These are phyloP conservation scores for Oostethus manadensis DNA, from an alignment of 2,113 vertebrate genomes.

Conservation along the genomic window DNA sequence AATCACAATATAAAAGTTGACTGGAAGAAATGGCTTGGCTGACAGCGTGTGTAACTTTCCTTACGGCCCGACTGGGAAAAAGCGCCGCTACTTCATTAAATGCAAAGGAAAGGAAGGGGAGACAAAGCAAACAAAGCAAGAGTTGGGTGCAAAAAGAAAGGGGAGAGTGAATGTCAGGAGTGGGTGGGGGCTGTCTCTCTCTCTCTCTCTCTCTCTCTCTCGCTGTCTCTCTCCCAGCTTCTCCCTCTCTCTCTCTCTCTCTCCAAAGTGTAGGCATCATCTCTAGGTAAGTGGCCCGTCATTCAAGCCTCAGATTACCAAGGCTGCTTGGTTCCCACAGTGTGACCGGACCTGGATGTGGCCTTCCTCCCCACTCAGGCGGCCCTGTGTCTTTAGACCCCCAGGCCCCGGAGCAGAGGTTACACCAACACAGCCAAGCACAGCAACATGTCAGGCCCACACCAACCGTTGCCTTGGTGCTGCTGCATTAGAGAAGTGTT, in stretches of 20 bases:
- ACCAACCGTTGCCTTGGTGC: constrained; percentile 75
- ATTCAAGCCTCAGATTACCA: constrained; percentile 59
- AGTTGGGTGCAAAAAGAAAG: constrained; percentile 54
- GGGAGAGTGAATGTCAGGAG: constrained; percentile 42
- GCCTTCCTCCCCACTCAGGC: constrained; percentile 51
- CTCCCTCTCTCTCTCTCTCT: not conserved
- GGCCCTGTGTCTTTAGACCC: constrained; percentile 59
- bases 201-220: constrained; percentile 1
- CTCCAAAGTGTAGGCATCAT: constrained; percentile 23
- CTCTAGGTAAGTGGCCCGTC: constrained; percentile 60
- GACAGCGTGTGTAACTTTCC: constrained; percentile 39
- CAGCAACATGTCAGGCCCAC: constrained; percentile 71
- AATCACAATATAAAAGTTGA: not conserved
- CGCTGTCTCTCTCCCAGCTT: too few species aligned
- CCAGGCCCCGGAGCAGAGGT: constrained; percentile 70
- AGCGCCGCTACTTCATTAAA: constrained; percentile 68
- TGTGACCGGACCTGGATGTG: constrained; percentile 47
- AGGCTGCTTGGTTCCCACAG: constrained; percentile 63
- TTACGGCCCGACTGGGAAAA: constrained; percentile 56
- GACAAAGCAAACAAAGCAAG: constrained; percentile 75
- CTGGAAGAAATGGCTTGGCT: constrained; percentile 37
- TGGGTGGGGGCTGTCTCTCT: constrained; percentile 7
- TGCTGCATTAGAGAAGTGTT: constrained; percentile 51
- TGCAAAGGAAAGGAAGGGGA: constrained; percentile 59
- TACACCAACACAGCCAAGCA: constrained; percentile 71